Conservation (phyloP, 2,888 invertebrate genomes). For the Drosophila stalkeri region DNA sequence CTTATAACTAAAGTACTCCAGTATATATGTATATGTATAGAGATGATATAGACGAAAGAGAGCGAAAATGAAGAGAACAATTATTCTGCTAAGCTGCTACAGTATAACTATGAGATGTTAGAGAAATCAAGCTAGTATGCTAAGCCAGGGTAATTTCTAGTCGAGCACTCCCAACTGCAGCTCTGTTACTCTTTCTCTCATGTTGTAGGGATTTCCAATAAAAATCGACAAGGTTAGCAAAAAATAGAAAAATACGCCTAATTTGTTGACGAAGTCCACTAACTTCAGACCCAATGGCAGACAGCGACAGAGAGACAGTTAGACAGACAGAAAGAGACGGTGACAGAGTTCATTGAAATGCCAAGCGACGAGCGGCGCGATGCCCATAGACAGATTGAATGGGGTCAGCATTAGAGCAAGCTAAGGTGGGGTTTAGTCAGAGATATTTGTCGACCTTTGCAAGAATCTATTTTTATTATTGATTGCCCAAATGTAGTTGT, state of each 20-base stretch:
- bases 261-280: constrained; percentile 54
- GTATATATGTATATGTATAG: too few relatives aligned
- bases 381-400: constrained; percentile 39
- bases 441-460: constrained; percentile 53
- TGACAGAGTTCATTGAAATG: constrained; percentile 67
- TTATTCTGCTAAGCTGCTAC: too few relatives aligned
- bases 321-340: background rate
- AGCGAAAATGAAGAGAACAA: too few relatives aligned
- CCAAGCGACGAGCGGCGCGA: constrained; percentile 43
- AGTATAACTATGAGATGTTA: too few relatives aligned
- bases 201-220: constrained; percentile 39
- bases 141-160: background rate
- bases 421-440: constrained; percentile 4
- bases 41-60: too few relatives aligned
- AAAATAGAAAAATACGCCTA: constrained; percentile 62
- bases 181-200: background rate
- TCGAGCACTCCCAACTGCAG: background rate
- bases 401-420: constrained; percentile 12
- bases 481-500: constrained; percentile 40
- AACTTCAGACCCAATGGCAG: constrained; percentile 14
- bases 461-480: constrained; percentile 55
- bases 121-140: background rate
- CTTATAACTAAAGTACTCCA: too few relatives aligned
- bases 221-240: constrained; percentile 73
- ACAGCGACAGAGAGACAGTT: background rate